A percentile compares a stretch with the other conserved stretches of the same genome.
Evolutionary conservation across 2,888 invertebrate species (phyloP).

Genomic region (Xanthia icteritia): DNA sequence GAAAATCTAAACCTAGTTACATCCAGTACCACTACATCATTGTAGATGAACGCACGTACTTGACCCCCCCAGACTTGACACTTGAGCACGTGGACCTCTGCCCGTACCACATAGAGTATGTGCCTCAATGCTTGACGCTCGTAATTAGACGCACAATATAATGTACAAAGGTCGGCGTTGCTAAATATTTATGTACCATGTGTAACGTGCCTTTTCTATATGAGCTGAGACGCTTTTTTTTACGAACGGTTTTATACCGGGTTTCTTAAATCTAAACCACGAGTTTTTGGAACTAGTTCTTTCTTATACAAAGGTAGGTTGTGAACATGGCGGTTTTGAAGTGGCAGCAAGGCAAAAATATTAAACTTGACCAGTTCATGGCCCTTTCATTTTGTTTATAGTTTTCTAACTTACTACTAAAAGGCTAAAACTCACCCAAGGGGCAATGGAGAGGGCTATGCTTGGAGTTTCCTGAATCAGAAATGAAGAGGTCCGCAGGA

Average conservation of each 20-base stretch:
- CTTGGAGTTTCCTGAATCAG: too few relatives aligned
- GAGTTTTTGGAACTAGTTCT: too few relatives aligned
- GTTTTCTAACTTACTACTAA: too few relatives aligned
- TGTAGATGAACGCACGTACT: slow-evolving; percentile 55
- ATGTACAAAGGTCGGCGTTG: slow-evolving; percentile 13
- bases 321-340: too few relatives aligned
- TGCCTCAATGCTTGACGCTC: slow-evolving; percentile 5
- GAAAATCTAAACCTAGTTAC: not conserved
- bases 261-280: not conserved
- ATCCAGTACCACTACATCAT: slow-evolving; percentile 10
- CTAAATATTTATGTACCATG: slow-evolving; percentile 12
- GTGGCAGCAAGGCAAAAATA: too few relatives aligned
- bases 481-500: too few relatives aligned
- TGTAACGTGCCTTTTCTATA: too few relatives aligned
- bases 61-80: slow-evolving; percentile 65
- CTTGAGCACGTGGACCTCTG: slow-evolving; percentile 63
- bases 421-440: too few relatives aligned
- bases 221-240: not conserved
- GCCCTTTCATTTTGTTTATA: too few relatives aligned
- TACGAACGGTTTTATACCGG: not conserved
- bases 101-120: slow-evolving; percentile 12
- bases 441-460: too few relatives aligned
- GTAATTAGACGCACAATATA: slow-evolving; percentile 52
- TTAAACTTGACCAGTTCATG: too few relatives aligned
- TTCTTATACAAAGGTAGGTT: too few relatives aligned